Evolutionary conservation across 2,797 vertebrate species (phyloP), one percentile per base, ranked within the genome.

Genomic region (Trematomus bernacchii): DNA sequence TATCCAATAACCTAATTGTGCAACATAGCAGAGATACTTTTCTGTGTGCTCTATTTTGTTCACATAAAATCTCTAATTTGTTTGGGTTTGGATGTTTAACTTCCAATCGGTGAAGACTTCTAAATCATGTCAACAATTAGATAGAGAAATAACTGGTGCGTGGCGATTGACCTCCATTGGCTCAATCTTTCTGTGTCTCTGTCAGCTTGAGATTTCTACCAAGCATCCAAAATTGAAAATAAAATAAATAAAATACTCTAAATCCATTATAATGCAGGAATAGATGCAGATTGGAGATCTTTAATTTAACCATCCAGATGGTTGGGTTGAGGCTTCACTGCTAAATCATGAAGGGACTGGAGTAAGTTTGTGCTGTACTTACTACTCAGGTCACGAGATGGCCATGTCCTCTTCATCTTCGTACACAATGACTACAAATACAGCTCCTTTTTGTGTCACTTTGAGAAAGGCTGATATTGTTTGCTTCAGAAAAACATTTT

Each of bases 221-320:
- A 8, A 23, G 23, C 21, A 5, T 53, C 54, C 57, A 80, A 53
- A 54, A 47, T 37, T 70, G 58, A 72, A 64, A 2, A 10, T n/a
- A 70, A 79, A 77, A 76, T 63, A 71, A 83, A 85, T 65, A 75
- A 85, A 79, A 65, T 16, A 63, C 46, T 3, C 46, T 54, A 52
- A 77, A 54, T 33, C 50, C 10, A n/a, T 15, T 61, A 67, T 71
- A 73, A 80, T 44, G 10, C 44, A 23, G 63, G 21, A 70, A 59
- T 60, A 69, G 48, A 75, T 18, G 14, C 79, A 85, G 67, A 80
- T 59, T 79, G 71, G 55, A 53, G 59, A 46, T 65, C 33, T 65
- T 82, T 80, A 73, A 78, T 86, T 84, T 59, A 83, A 75, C 63
- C 9, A 3, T 68, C 74, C 79, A 87, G 82, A 83, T 85, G 84